phyloP scores from a whole-genome alignment of 2,888 invertebrate species.

The Agrochola lychnidis region DNA sequence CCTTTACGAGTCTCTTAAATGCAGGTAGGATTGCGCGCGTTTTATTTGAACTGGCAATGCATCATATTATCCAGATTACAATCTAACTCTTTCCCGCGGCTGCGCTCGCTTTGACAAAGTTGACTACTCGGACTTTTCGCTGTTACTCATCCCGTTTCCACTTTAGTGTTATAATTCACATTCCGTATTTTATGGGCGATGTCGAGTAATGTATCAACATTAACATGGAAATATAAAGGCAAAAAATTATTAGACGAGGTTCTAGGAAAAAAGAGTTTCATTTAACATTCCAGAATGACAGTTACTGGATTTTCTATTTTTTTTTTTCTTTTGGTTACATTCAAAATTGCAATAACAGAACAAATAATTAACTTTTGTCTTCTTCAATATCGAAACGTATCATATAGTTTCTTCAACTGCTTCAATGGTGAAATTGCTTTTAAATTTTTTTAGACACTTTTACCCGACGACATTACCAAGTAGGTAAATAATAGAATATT shows the following conservation, averaged over 20 bases:
- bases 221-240: slow-evolving; percentile 16
- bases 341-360: background rate
- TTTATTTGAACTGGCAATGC: background rate
- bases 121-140: slow-evolving; percentile 16
- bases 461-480: background rate
- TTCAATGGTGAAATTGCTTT: background rate
- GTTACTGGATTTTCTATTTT: background rate
- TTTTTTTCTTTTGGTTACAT: background rate
- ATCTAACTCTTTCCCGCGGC: slow-evolving; percentile 30
- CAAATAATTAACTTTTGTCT: background rate
- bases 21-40: no score
- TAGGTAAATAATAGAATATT: slow-evolving; percentile 19
- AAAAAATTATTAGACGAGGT: slow-evolving; percentile 11
- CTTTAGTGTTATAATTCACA: slow-evolving; percentile 37
- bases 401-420: background rate
- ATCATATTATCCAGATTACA: slow-evolving; percentile 36
- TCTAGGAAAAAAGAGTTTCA: slow-evolving; percentile 5
- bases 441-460: background rate
- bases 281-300: background rate
- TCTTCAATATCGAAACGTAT: background rate
- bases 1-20: no score
- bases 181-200: slow-evolving; percentile 19
- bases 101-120: slow-evolving; percentile 30
- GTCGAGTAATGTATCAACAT: slow-evolving; percentile 20
- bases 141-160: slow-evolving; percentile 29